Base-by-base conservation (phyloP, 1,140 invertebrate species). In the Drosophila arizonae region DNA sequence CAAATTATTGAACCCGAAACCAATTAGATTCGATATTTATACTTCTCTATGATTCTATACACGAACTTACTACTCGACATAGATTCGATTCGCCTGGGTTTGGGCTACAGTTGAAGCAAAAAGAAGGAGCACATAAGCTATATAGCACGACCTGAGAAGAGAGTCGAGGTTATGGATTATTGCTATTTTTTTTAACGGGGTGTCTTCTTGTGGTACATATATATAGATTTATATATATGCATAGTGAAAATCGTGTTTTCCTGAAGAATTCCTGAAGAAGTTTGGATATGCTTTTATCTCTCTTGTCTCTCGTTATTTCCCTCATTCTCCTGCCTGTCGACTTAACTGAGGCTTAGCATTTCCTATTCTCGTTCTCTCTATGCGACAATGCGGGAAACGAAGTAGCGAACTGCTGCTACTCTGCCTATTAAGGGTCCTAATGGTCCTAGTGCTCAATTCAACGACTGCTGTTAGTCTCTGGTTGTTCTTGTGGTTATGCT, bases 251-350 rank as follows among this genome's bases (percentile, higher is more conserved):
- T 52, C 15, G 26, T 68, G 50, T 39, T 21, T 39, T 21, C 28
- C n/a, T 15, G 26, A 39, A 48, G 26, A 43, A 54, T 79, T 80
- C 67, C 67, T 80, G 78, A 79, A 79, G 66, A 80, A 81, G 77
- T 73, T 69, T 73, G 79, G 72, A 81, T 81, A 81, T 81, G 77
- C 73, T 79, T 74, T 57, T 56, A 43, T 75, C 64, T 57, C 51
- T 30, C 43, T 45, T 17, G 1, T n/a, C 41, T 13, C 41, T 43
- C 41, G 41, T 15, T 43, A n/a, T n/a, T 6, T 43, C 41, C 15
- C 43, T 45, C 43, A 15, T 10, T 17, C n/a, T 36, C 52, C 17
- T 39, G 36, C 36, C 10, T 8, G 36, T 21, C 10, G 15, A 39
- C 61, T 57, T 62, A 6, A 33, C 6, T 28, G 48, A 6, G 15